Conservation (phyloP, 1,140 invertebrate genomes). For the Xylocopa sonorina region DNA sequence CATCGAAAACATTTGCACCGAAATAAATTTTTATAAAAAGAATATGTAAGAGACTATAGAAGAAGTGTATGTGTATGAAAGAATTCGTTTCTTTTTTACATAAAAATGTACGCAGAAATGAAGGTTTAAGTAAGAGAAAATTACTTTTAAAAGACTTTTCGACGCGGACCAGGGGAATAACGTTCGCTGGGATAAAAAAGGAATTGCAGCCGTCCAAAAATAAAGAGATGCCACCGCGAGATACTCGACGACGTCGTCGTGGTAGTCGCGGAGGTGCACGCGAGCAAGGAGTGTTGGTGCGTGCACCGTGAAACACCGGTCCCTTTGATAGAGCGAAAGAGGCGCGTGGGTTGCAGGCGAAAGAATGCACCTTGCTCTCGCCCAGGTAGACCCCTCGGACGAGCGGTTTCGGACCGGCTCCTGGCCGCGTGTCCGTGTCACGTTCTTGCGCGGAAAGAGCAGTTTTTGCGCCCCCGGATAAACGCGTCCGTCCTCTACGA, state of each 20-base stretch:
- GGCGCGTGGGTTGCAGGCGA: constrained; percentile 42
- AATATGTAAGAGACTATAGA: too few relatives aligned
- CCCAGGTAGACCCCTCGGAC: constrained; percentile 23
- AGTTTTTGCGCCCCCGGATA: not conserved
- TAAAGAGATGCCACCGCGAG: constrained; percentile 23
- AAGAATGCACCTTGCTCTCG: constrained; percentile 61
- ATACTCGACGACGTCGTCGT: constrained; percentile 23
- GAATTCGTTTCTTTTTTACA: too few relatives aligned
- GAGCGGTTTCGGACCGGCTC: not conserved
- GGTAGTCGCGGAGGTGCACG: not conserved
- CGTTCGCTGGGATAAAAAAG: too few relatives aligned
- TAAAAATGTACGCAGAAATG: too few relatives aligned
- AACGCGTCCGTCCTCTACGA: not conserved
- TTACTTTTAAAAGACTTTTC: too few relatives aligned
- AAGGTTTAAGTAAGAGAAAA: too few relatives aligned
- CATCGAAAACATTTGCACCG: too few relatives aligned
- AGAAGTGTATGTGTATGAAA: too few relatives aligned
- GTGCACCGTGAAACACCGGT: constrained; percentile 48
- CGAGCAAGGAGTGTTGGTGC: constrained; percentile 15
- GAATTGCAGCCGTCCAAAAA: not conserved
- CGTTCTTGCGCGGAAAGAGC: constrained; percentile 20
- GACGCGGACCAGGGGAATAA: too few relatives aligned
- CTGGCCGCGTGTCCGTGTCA: not conserved
- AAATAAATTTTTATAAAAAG: too few relatives aligned
- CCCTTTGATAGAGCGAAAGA: constrained; percentile 54